Evolutionary conservation across 2,797 vertebrate species (phyloP), one percentile per base, ranked within the genome.

Genomic region (Myoxocephalus aenaeus): DNA sequence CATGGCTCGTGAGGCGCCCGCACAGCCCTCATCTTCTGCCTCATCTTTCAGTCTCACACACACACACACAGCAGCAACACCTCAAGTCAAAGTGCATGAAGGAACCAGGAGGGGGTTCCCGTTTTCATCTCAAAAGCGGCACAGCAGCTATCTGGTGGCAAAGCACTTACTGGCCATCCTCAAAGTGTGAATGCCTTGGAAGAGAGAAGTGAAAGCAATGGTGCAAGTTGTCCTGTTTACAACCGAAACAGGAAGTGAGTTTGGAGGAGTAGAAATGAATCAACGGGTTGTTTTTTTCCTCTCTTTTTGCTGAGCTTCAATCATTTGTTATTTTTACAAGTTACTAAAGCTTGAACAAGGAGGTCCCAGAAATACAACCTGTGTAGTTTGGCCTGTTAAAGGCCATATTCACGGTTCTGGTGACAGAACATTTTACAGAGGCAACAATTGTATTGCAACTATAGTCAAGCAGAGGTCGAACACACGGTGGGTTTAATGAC

Each of bases 161-260:
- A 44, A 34, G 7, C 48, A 1, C 14, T 84, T 64, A 77, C 82
- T 71, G 85, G 62, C 59, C 77, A 64, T 50, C 61, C 81, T n/a
- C 61, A 61, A 14, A 20, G 3, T 1, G 25, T 4, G 29, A 22
- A 12, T 72, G 5, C 15, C 2, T 13, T 63, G 38, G 77, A 81
- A 78, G 58, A 65, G 20, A 81, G 84, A 92, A 89, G 72, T 86
- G 88, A 90, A 88, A 93, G 74, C 32, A 11, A 11, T 13, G 10
- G 1, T 61, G 29, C 38, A 22, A 32, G 27, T 36, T 70, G 40
- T 32, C 58, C n/a, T 42, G 25, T 69, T 69, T 25, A 36, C 38
- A 51, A 18, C 40, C 82, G 46, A 81, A 79, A 61, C 12, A 74
- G 83, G 80, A 87, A 86, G 66, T 12, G 9, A 1, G 38, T 57